Evolutionary conservation across 1,140 invertebrate species (phyloP).

Genomic region (Dufourea novaeangliae): DNA sequence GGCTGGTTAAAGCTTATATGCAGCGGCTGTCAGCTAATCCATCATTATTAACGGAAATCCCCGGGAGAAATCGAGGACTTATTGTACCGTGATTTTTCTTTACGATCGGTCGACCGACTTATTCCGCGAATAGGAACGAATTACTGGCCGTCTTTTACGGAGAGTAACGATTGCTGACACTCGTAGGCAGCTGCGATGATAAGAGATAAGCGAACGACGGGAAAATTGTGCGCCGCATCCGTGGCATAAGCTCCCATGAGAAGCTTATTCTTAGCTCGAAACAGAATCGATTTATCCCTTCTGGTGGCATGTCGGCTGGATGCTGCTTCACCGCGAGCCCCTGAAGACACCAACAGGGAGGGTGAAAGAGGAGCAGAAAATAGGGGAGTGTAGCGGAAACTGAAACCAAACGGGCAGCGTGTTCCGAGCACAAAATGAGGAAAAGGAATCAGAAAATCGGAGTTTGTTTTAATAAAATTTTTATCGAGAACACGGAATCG

Average conservation of each 20-base stretch:
- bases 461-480: too few species aligned
- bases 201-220: slow-evolving; percentile 16
- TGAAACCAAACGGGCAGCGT: not conserved
- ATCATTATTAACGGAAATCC: not conserved
- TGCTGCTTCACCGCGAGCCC: slow-evolving; percentile 23
- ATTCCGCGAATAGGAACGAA: not conserved
- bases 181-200: not conserved
- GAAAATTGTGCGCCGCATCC: slow-evolving; percentile 6
- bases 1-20: not conserved
- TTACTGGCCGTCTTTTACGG: not conserved
- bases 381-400: not conserved
- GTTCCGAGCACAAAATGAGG: not conserved
- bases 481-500: too few species aligned
- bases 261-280: slow-evolving; percentile 68
- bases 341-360: slow-evolving; percentile 12
- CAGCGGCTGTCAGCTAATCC: not conserved
- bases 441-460: not conserved
- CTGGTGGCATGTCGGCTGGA: slow-evolving; percentile 58
- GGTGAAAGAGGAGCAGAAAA: not conserved
- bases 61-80: slow-evolving; percentile 6
- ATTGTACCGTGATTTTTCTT: not conserved
- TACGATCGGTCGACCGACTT: too few species aligned
- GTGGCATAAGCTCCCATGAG: slow-evolving; percentile 58
- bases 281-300: slow-evolving; percentile 69
- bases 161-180: not conserved